Percentiles rank a stretch among this genome's conserved stretches.
These are phyloP conservation scores for Pyrocoelia pectoralis DNA, from an alignment of 2,888 invertebrate species.

Conservation along the genomic window DNA sequence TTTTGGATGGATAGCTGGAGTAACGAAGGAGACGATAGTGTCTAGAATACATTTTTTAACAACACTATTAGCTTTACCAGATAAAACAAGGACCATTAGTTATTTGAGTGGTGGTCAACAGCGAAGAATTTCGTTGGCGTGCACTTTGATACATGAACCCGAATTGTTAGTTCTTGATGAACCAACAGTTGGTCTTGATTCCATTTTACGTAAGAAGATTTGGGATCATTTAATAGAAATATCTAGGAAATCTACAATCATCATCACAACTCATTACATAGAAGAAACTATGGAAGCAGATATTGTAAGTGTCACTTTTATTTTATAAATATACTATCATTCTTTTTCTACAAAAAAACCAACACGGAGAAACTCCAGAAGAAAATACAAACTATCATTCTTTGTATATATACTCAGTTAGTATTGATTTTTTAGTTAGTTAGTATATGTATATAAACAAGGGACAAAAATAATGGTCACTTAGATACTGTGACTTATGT, in stretches of 20 bases:
- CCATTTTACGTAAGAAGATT: conserved; percentile 82
- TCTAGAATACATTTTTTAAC: conserved; percentile 18
- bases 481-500: too few species aligned
- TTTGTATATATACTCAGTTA: too few species aligned
- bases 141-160: conserved; percentile 87
- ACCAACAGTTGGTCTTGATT: conserved; percentile 93
- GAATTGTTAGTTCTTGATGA: conserved; percentile 91
- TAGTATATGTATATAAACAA: too few species aligned
- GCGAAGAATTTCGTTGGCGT: conserved; percentile 86
- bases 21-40: conserved; percentile 52
- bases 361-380: too few species aligned
- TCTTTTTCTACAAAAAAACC: too few species aligned
- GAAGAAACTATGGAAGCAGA: conserved; percentile 87
- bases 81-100: conserved; percentile 30
- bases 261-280: conserved; percentile 88
- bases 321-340: too few species aligned
- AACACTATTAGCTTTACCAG: conserved; percentile 49
- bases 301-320: conserved; percentile 77
- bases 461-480: too few species aligned
- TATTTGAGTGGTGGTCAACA: conserved; percentile 84
- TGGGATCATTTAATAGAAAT: conserved; percentile 87
- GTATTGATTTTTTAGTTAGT: too few species aligned
- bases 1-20: conserved; percentile 57
- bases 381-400: too few species aligned
- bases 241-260: conserved; percentile 78